These are phyloP conservation scores for Myioborus miniatus DNA, from an alignment of 2,797 vertebrate genomes.

Conservation along the genomic window DNA sequence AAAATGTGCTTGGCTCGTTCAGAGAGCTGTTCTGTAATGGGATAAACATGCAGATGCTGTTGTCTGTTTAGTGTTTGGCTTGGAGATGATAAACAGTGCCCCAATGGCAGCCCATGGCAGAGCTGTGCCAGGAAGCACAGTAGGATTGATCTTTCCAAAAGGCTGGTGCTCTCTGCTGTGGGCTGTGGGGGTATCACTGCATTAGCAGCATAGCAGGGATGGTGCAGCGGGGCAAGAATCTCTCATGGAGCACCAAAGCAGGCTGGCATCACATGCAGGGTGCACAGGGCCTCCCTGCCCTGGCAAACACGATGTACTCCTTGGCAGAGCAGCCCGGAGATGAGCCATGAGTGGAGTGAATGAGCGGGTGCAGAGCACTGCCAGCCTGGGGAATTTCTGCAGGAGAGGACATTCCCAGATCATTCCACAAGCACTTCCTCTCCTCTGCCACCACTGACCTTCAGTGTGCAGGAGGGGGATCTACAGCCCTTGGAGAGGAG, in stretches of 20 bases:
- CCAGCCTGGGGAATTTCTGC: not conserved
- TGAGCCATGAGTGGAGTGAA: constrained; percentile 23
- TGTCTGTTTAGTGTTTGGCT: constrained; percentile 52
- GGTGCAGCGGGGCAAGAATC: not conserved
- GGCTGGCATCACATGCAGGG: not conserved
- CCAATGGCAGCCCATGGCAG: not conserved
- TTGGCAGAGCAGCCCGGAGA: constrained; percentile 5
- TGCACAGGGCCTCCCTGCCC: not conserved
- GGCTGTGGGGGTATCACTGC: not conserved
- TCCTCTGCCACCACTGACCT: not conserved
- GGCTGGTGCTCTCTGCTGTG: not conserved
- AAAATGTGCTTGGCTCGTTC: constrained; percentile 35
- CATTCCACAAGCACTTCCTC: not conserved
- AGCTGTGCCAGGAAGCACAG: constrained; percentile 9
- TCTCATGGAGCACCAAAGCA: fast-evolving
- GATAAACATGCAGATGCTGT: constrained; percentile 60
- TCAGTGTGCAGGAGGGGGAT: not conserved
- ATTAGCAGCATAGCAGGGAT: not conserved
- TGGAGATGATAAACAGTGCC: constrained; percentile 20
- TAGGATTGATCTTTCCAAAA: fast-evolving
- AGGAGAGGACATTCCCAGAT: not conserved
- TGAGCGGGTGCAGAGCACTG: not conserved
- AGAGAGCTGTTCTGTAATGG: not conserved
- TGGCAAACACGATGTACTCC: not conserved
- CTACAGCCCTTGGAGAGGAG: not conserved